phyloP scores from a whole-genome alignment of 1,140 invertebrate species.

The Conus betulinus region DNA sequence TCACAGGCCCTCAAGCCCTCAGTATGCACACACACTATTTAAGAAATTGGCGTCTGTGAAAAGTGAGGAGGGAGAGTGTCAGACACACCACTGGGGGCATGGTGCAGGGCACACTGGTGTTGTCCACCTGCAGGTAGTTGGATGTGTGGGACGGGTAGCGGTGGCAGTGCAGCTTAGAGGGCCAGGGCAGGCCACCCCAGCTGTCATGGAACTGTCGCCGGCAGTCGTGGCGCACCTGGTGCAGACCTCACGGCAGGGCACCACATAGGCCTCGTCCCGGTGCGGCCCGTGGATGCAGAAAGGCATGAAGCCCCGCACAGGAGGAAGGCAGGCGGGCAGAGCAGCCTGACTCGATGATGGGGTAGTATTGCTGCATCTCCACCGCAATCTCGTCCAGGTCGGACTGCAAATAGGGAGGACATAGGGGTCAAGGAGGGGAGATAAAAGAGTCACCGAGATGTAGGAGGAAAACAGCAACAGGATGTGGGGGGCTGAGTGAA shows the following conservation, averaged over 20 bases:
- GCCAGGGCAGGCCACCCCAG: slow-evolving; percentile 50
- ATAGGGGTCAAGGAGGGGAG: not conserved
- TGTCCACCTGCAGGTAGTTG: slow-evolving; percentile 22
- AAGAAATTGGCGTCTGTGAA: no score
- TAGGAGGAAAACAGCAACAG: not conserved
- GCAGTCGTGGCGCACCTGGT: slow-evolving; percentile 44
- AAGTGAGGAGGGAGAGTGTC: no score
- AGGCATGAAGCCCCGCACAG: slow-evolving; percentile 55
- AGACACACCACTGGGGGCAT: slow-evolving; percentile 40
- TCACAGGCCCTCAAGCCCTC: no score
- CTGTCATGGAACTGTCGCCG: slow-evolving; percentile 35
- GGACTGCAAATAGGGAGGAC: slow-evolving; percentile 1
- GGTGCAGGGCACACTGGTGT: slow-evolving; percentile 38
- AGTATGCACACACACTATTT: no score
- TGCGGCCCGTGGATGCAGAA: slow-evolving; percentile 43
- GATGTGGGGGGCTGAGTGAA: not conserved
- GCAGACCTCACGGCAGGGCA: slow-evolving; percentile 53
- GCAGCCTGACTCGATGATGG: slow-evolving; percentile 43
- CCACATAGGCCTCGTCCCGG: slow-evolving; percentile 42
- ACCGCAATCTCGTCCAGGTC: slow-evolving; percentile 41
- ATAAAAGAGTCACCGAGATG: not conserved
- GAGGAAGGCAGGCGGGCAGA: slow-evolving; percentile 45
- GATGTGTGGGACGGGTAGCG: slow-evolving; percentile 43
- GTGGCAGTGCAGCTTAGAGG: slow-evolving; percentile 54
- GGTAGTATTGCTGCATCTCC: slow-evolving; percentile 47